phyloP scores from a whole-genome alignment of 1,140 invertebrate species.

The Aphaenogaster floridana region DNA sequence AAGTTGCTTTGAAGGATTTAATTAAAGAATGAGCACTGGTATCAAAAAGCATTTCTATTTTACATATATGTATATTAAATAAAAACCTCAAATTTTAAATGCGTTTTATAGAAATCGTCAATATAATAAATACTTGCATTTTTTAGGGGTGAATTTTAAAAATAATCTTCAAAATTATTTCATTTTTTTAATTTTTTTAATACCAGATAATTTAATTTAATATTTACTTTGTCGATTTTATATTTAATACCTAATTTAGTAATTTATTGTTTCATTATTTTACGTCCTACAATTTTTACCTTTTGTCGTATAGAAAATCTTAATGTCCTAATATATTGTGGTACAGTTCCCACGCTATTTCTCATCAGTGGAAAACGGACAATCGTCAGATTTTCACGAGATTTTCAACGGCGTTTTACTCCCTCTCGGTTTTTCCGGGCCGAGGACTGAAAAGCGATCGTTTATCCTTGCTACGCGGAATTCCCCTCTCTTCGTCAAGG shows the following conservation, averaged over 20 bases:
- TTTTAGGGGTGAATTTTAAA: not conserved
- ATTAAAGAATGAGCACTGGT: not conserved
- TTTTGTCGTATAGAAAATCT: not conserved
- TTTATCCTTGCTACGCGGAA: slow-evolving; percentile 34
- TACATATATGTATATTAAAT: not conserved
- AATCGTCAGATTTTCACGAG: slow-evolving; percentile 18
- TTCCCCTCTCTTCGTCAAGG: slow-evolving; percentile 28
- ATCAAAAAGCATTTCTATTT: not conserved
- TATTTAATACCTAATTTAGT: not conserved
- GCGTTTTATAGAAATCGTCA: not conserved
- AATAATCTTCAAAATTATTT: not conserved
- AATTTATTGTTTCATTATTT: not conserved
- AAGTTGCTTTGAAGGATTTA: not conserved
- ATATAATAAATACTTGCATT: not conserved
- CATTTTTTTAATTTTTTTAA: not conserved
- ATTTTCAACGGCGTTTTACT: slow-evolving; percentile 3
- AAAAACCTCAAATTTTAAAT: not conserved
- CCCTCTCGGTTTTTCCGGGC: not conserved
- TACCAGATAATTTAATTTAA: not conserved
- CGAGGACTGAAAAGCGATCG: slow-evolving; percentile 40
- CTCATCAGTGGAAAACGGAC: slow-evolving; percentile 25
- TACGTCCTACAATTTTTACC: not conserved
- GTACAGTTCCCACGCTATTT: not conserved
- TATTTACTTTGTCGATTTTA: not conserved
- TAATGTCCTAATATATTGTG: not conserved